Conservation (phyloP, 2,797 vertebrate species). For the Allobates femoralis region DNA sequence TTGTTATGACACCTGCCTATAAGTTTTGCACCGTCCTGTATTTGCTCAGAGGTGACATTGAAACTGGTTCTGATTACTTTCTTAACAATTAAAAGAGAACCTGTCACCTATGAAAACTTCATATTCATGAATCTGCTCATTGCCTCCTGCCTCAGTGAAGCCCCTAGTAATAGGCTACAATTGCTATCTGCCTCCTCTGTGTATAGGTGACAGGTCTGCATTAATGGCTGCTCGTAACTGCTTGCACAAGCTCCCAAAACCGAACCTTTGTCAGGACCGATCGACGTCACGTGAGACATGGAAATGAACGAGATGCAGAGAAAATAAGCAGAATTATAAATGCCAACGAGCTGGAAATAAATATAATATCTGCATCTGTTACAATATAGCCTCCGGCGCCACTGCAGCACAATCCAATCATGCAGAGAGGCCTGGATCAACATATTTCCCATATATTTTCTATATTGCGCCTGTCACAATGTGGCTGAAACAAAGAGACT, state of each 20-base stretch:
- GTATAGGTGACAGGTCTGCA: slow-evolving; percentile 20
- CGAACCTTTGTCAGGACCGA: neutral
- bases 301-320: neutral
- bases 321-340: neutral
- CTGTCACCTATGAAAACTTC: neutral
- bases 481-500: neutral
- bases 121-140: neutral
- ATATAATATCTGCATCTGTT: neutral
- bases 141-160: neutral
- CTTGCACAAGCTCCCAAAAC: neutral
- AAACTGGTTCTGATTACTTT: no score
- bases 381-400: neutral
- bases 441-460: neutral
- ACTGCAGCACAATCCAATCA: neutral
- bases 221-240: neutral
- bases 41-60: no score
- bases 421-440: neutral
- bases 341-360: neutral
- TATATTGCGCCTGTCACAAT: neutral
- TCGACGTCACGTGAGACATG: neutral
- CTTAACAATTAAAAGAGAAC: neutral
- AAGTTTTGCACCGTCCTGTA: no score
- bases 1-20: no score
- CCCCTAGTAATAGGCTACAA: slow-evolving; percentile 7
- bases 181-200: neutral